These are phyloP conservation scores for Ia io DNA, from an alignment of 2,113 vertebrate genomes.

Conservation along the genomic window DNA sequence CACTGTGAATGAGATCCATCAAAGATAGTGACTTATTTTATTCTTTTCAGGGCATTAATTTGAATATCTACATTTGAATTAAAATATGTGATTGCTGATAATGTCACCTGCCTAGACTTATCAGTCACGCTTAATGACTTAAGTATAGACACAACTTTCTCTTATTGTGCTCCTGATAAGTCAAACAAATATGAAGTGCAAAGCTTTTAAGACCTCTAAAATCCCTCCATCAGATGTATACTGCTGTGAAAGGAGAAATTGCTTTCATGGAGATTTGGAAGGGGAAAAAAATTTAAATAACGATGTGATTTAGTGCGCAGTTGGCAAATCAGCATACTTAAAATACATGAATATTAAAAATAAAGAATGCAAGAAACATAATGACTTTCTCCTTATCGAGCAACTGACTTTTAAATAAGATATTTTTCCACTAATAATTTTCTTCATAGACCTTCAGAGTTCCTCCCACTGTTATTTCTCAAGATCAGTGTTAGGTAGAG, in stretches of 20 bases:
- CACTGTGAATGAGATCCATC: slow-evolving; percentile 22
- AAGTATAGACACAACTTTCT: slow-evolving; percentile 46
- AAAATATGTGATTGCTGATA: slow-evolving; percentile 10
- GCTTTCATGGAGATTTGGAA: slow-evolving; percentile 71
- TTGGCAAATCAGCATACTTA: slow-evolving; percentile 69
- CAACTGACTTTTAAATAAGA: slow-evolving; percentile 58
- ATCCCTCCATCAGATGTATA: slow-evolving; percentile 59
- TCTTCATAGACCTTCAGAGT: slow-evolving; percentile 28
- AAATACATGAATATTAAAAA: slow-evolving; percentile 71
- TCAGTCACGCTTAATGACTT: slow-evolving; percentile 53
- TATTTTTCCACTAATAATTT: slow-evolving; percentile 38
- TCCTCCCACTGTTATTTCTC: slow-evolving; percentile 40
- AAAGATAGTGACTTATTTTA: background rate
- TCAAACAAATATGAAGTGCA: slow-evolving; percentile 60
- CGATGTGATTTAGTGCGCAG: slow-evolving; percentile 53
- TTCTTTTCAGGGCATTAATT: slow-evolving; percentile 22
- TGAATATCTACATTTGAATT: slow-evolving; percentile 46
- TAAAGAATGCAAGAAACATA: slow-evolving; percentile 55
- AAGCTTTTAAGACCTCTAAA: slow-evolving; percentile 73
- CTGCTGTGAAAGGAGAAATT: slow-evolving; percentile 69
- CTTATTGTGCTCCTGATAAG: slow-evolving; percentile 32
- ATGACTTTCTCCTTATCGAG: slow-evolving; percentile 52
- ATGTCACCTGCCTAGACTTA: background rate
- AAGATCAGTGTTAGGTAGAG: background rate
- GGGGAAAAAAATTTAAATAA: slow-evolving; percentile 59